These are phyloP conservation scores for Engystomops pustulosus DNA, from an alignment of 2,113 vertebrate genomes.

Conservation along the genomic window DNA sequence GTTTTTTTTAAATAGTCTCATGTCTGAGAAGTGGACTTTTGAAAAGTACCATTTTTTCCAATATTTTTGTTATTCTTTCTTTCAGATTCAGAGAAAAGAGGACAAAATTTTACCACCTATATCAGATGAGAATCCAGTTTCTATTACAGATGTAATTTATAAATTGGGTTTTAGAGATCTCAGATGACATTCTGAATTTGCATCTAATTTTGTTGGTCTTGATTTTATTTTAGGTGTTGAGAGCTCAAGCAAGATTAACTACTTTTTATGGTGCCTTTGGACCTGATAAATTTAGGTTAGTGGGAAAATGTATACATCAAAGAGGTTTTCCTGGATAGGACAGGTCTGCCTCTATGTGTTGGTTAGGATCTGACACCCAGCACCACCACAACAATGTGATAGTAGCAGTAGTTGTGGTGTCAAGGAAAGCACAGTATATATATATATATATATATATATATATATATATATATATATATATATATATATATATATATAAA, in stretches of 20 bases:
- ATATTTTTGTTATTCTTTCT: conserved; percentile 5
- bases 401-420: too few species aligned
- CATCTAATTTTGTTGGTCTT: conserved; percentile 25
- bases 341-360: too few species aligned
- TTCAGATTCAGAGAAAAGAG: conserved; percentile 75
- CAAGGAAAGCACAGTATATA: too few species aligned
- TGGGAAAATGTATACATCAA: conserved; percentile 38
- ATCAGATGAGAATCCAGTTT: conserved; percentile 61
- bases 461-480: too few species aligned
- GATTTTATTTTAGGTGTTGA: conserved; percentile 74
- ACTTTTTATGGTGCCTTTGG: conserved; percentile 90
- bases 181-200: neutral
- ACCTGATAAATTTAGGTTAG: conserved; percentile 86
- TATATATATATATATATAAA: too few species aligned
- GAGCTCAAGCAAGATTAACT: conserved; percentile 85
- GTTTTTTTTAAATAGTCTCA: neutral
- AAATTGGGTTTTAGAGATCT: neutral
- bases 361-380: too few species aligned
- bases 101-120: conserved; percentile 59
- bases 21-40: too few species aligned
- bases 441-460: too few species aligned
- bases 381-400: too few species aligned
- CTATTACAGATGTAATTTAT: conserved; percentile 73
- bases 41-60: too few species aligned
- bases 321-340: too few species aligned